Conservation (phyloP, 2,888 invertebrate genomes). For the Gastrophysa polygoni region DNA sequence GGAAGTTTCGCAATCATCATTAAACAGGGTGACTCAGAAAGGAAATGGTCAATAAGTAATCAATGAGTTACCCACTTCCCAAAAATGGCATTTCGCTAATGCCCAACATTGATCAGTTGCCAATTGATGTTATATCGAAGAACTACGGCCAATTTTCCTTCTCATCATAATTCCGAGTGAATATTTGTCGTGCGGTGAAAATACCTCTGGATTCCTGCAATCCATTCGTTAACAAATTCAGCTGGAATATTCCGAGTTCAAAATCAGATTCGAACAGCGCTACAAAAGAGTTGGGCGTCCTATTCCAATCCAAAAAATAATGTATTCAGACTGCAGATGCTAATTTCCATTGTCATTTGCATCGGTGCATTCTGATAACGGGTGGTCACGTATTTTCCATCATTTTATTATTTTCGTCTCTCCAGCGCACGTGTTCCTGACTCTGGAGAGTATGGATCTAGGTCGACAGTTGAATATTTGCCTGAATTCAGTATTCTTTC, state of each 20-base stretch:
- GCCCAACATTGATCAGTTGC: too few relatives aligned
- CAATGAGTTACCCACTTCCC: too few relatives aligned
- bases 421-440: background rate
- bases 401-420: background rate
- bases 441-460: background rate
- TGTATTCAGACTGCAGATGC: background rate
- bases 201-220: background rate
- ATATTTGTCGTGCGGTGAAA: background rate
- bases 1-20: too few relatives aligned
- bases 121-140: too few relatives aligned
- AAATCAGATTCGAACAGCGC: background rate
- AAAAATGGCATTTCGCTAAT: too few relatives aligned
- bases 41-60: too few relatives aligned
- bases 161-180: background rate
- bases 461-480: background rate
- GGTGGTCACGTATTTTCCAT: slow-evolving; percentile 4
- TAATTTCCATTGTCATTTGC: background rate
- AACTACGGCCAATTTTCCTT: too few relatives aligned
- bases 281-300: background rate
- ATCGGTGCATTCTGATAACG: background rate
- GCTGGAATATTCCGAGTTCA: background rate
- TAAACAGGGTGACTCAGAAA: too few relatives aligned
- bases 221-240: background rate
- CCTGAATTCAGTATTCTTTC: too few relatives aligned
- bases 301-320: background rate